Percentiles rank a stretch among this genome's conserved stretches.
These are phyloP conservation scores for Vanessa cardui DNA, from an alignment of 2,888 invertebrate genomes.

Conservation along the genomic window DNA sequence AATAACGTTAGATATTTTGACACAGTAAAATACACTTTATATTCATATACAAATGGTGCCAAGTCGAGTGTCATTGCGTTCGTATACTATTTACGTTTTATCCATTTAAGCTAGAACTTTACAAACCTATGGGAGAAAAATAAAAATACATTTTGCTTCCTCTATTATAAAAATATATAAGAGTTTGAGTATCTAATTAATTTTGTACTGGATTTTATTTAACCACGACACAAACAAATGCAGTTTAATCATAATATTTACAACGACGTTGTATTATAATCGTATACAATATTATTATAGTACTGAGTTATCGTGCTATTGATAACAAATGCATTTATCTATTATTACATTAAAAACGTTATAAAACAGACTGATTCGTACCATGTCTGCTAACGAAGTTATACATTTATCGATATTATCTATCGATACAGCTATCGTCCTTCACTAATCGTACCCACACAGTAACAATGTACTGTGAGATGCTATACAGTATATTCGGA, in stretches of 20 bases:
- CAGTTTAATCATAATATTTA: background rate
- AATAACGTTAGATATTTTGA: too few species aligned
- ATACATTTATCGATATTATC: slow-evolving; percentile 21
- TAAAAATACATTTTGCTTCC: too few species aligned
- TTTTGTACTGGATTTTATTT: too few species aligned
- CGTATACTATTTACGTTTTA: background rate
- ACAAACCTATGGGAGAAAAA: too few species aligned
- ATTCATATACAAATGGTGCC: background rate
- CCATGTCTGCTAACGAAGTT: background rate
- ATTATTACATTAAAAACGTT: background rate
- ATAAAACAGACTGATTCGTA: background rate
- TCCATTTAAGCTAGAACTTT: too few species aligned
- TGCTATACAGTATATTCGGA: slow-evolving; percentile 36
- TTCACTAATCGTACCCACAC: slow-evolving; percentile 38
- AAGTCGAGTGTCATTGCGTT: background rate
- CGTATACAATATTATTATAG: background rate
- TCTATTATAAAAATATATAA: too few species aligned
- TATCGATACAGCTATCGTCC: slow-evolving; percentile 35
- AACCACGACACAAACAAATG: too few species aligned
- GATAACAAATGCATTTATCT: slow-evolving; percentile 4
- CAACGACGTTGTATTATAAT: background rate
- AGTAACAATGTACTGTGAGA: slow-evolving; percentile 38
- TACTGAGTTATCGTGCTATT: background rate
- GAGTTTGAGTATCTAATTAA: too few species aligned
- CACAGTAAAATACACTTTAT: too few species aligned